Base-by-base conservation (phyloP, 2,888 invertebrate species). In the Branchellion lobata region DNA sequence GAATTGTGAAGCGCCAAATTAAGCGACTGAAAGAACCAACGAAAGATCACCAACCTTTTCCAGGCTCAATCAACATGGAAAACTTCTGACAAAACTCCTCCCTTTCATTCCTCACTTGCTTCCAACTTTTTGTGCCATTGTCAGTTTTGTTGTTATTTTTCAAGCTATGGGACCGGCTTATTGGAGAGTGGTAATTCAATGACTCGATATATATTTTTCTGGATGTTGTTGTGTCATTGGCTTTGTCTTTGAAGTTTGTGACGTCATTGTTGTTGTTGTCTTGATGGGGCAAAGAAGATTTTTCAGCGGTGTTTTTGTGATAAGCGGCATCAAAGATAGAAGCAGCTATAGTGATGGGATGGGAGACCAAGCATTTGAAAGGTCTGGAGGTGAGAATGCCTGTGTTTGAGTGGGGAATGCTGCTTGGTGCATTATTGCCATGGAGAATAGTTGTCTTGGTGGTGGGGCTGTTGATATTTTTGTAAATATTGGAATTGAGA, bases 41-140 rank as follows among this genome's bases (percentile, higher is more conserved):
- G n/a, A n/a, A n/a, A n/a, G n/a, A n/a, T 57, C 21, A 57, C 5
- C 24, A 57, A 57, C 61, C 61, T 57, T 57, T 57, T 57, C 61
- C 61, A 8, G 5, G 8, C 21, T 57, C 61, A 57, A 57, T 3
- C 21, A 18, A 5, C 21, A 57, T 24, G 24, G n/a, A 57, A n/a
- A 57, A 24, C 24, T 57, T 18, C 24, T 57, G 61, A n/a, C 61
- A 57, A n/a, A 57, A 18, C 21, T 57, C 61, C 24, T 57, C 21
- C 24, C 61, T 57, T 57, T 57, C 61, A 24, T 57, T 24, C 24
- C 24, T 57, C n/a, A 8, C 5, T n/a, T 57, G n/a, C n/a, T n/a
- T n/a, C n/a, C n/a, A n/a, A n/a, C n/a, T 57, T n/a, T 57, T 3
- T 57, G 61, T 5, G 5, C 24, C 24, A 8, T 57, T 57, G 5